Conservation (phyloP, 2,888 invertebrate species). For the Drosophila leonis region DNA sequence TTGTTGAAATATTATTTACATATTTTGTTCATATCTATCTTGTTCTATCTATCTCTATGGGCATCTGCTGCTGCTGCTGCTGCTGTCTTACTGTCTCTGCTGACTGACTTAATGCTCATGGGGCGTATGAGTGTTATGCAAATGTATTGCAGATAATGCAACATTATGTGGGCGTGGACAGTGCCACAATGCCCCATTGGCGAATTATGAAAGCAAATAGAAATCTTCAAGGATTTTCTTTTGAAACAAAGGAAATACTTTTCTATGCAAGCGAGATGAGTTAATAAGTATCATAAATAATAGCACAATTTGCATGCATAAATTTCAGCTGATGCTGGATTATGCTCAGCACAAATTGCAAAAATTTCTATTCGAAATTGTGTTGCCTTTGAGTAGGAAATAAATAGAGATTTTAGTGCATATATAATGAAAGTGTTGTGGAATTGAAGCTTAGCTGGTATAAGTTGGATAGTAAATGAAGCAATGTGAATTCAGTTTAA, state of each 20-base stretch:
- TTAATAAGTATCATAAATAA: constrained; percentile 8
- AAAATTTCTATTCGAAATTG: neutral
- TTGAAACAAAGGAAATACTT: constrained; percentile 7
- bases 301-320: constrained; percentile 2
- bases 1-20: constrained; percentile 76
- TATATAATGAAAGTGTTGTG: neutral
- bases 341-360: neutral
- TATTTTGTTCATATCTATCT: constrained; percentile 41
- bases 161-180: constrained; percentile 60
- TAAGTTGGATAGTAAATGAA: no score
- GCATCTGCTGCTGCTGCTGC: neutral
- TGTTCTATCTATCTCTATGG: neutral
- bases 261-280: constrained; percentile 1
- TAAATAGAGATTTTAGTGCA: neutral
- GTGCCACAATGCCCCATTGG: constrained; percentile 14
- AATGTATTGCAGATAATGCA: constrained; percentile 65
- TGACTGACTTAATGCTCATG: constrained; percentile 47
- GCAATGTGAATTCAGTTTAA: neutral
- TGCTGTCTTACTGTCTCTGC: constrained; percentile 12
- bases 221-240: constrained; percentile 11
- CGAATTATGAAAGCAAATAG: constrained; percentile 15
- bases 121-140: constrained; percentile 73
- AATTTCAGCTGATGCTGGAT: neutral
- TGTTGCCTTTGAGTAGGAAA: neutral
- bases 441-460: neutral